Evolutionary conservation across 2,888 invertebrate species (phyloP), one percentile per base, ranked within the genome.

Genomic region (Kuschelorhynchus macadamiae): DNA sequence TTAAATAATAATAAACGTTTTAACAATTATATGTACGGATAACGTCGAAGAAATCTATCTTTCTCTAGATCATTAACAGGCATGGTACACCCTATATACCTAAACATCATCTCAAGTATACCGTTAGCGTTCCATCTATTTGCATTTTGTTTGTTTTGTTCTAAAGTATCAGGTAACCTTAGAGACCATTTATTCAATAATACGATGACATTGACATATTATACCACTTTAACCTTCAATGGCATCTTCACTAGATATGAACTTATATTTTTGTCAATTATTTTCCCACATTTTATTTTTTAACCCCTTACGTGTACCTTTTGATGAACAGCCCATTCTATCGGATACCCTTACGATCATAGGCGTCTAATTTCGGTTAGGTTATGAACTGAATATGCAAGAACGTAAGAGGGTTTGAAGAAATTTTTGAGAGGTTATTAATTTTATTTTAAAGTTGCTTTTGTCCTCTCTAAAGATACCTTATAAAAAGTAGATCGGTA

Each of bases 121-220:
- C 64, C 64, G 49, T 55, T 56, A 63, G 20, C 14, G 53, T 25
- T 33, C 30, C 20, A 49, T 63, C 63, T 55, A 63, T 76, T 77
- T 75, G 74, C 77, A 76, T 77, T 76, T 67, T 73, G 63, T 71
- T 73, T 73, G 71, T 71, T 73, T 75, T 75, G 72, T 71, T 67
- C 60, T 61, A 67, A 71, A 69, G 65, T 68, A 72, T 71, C 76
- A 76, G 76, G 77, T 77, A 77, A 72, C 73, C 59, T 61, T 60
- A 65, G 57, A 72, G 66, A 70, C 72, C 72, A 72, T 72, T 75
- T 74, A 71, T 72, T 73, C 73, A 72, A 73, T 71, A 66, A 72
- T 11, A 70, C 67, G 49, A 72, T 74, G 75, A 76, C 76, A 71
- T 68, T 72, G 74, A 74, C 71, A 72, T 73, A 75, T 75, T 49